Base-by-base conservation (phyloP, 2,797 vertebrate species). In the Oreochromis mossambicus region DNA sequence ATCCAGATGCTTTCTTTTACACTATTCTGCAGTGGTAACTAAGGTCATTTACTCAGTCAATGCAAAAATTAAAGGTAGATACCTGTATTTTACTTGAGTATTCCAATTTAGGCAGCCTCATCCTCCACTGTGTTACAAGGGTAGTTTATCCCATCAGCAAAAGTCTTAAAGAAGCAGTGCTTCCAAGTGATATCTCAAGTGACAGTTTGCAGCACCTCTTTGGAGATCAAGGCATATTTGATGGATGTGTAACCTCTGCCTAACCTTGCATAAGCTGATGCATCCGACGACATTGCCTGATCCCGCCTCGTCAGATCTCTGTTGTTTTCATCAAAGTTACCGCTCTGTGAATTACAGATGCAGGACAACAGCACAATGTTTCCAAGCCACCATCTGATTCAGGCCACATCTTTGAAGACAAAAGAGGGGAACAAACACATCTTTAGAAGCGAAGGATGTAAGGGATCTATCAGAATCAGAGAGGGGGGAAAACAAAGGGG, bases 381-480 rank as follows among this genome's bases (percentile, higher is more conserved):
- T 88, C 66, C 76, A 86, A 83, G 81, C 54, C 82, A 75, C 70
- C 26, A 32, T 87, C 54, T 91, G 90, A 91, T 4, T 82, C 83
- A 7, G 84, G 77, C 51, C 43, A 26, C 38, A 46, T 91, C 88
- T 95, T 91, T 94, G 90, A 94, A 91, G 87, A 83, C 81, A 82
- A 91, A 80, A 83, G 86, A 56, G 78, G 52, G 73, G 83, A 91
- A 90, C 83, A 93, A 88, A 91, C 83, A 77, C 48, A 68, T 90
- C 86, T 89, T 94, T 82, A 91, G 89, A 92, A 84, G 86, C 81
- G 54, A 75, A 78, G 55, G 92, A 94, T 94, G 92, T 87, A 85
- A 95, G 75, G 48, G 86, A 86, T 76, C 14, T 51, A 79, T 80
- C 68, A 82, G 55, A 84, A 77, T 83, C 32, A 80, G 61, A 73